These are phyloP conservation scores for Ceratosolen fusciceps DNA, from an alignment of 1,140 invertebrate genomes.

Conservation along the genomic window DNA sequence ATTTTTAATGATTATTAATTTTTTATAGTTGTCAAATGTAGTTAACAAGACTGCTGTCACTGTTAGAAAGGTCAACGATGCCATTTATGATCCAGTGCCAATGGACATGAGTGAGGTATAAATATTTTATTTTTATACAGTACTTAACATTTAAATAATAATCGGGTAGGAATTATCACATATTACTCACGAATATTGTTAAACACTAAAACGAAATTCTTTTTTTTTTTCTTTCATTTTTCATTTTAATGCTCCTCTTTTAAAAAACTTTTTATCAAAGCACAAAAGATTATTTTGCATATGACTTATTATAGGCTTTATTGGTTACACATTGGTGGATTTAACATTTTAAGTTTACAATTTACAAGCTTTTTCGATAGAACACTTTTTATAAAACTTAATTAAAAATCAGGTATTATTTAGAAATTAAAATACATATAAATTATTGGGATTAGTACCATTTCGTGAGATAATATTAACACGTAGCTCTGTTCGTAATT, in stretches of 20 bases:
- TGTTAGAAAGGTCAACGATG: slow-evolving; percentile 63
- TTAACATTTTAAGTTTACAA: slow-evolving; percentile 13
- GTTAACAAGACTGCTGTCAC: slow-evolving; percentile 31
- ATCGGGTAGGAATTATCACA: slow-evolving; percentile 23
- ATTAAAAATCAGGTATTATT: slow-evolving; percentile 58
- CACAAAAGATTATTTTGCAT: slow-evolving; percentile 18
- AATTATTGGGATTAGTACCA: slow-evolving; percentile 70
- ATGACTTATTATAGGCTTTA: neutral
- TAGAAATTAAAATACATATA: slow-evolving; percentile 66
- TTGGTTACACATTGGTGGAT: slow-evolving; percentile 6
- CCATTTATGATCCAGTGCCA: slow-evolving; percentile 74
- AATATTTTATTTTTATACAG: slow-evolving; percentile 30
- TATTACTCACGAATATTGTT: slow-evolving; percentile 37
- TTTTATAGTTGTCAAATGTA: slow-evolving; percentile 22
- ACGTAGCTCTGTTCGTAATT: slow-evolving; percentile 73
- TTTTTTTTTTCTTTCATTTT: neutral
- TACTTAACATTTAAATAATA: slow-evolving; percentile 20
- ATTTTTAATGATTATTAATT: neutral
- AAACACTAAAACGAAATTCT: slow-evolving; percentile 5
- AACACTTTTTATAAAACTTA: slow-evolving; percentile 3
- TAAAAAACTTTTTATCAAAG: neutral
- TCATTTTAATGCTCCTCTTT: neutral
- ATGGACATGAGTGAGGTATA: slow-evolving; percentile 76
- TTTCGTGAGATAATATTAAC: slow-evolving; percentile 73
- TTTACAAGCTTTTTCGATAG: neutral